Evolutionary conservation across 2,888 invertebrate species (phyloP).

Genomic region (Drosophila demipolita): DNA sequence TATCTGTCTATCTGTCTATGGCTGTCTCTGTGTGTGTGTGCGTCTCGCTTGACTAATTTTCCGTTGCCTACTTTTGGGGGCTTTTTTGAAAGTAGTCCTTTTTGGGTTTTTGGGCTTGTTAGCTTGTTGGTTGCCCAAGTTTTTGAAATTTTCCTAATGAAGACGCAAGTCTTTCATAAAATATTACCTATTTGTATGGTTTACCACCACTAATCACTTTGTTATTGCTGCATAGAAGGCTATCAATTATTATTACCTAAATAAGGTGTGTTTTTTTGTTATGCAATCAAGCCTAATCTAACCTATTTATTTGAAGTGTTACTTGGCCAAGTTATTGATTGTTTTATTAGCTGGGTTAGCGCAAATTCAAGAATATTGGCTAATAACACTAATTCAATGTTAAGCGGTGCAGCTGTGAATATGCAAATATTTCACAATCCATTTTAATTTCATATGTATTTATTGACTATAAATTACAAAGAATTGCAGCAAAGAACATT

Average conservation of each 20-base stretch:
- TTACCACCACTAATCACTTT: slow-evolving; percentile 9
- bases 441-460: slow-evolving; percentile 3
- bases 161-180: slow-evolving; percentile 43
- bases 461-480: neutral
- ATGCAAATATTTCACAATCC: slow-evolving; percentile 21
- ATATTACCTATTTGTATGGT: slow-evolving; percentile 66
- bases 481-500: neutral
- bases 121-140: slow-evolving; percentile 1
- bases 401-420: slow-evolving; percentile 24
- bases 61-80: slow-evolving; percentile 72
- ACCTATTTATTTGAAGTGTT: slow-evolving; percentile 10
- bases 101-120: neutral
- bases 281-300: slow-evolving; percentile 15
- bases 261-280: slow-evolving; percentile 36
- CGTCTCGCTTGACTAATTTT: slow-evolving; percentile 22
- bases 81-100: slow-evolving; percentile 25
- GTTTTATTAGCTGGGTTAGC: slow-evolving; percentile 25
- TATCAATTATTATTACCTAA: slow-evolving; percentile 13
- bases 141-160: slow-evolving; percentile 38
- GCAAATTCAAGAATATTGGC: neutral
- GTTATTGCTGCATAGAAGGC: neutral
- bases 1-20: neutral
- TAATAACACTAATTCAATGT: slow-evolving; percentile 13
- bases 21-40: slow-evolving; percentile 1
- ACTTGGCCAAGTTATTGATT: slow-evolving; percentile 10